Conservation (phyloP, 2,797 vertebrate genomes). For the Pitangus sulphuratus region DNA sequence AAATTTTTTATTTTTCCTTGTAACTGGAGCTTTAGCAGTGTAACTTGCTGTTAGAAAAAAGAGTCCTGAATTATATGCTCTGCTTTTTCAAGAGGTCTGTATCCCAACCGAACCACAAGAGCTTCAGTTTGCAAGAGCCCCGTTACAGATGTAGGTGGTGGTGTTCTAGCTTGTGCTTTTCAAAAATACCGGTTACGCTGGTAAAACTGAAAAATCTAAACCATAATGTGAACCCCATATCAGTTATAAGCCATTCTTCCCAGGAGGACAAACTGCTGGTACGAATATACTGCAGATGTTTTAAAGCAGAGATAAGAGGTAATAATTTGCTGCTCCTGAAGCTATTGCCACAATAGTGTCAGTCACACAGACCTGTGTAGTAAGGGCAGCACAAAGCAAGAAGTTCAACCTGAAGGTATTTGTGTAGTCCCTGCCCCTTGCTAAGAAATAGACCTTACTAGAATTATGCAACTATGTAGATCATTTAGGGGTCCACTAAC, state of each 20-base stretch:
- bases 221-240: not conserved
- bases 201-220: not conserved
- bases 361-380: not conserved
- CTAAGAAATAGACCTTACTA: not conserved
- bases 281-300: not conserved
- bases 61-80: accelerated
- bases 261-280: not conserved
- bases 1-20: no score
- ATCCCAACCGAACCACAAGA: not conserved
- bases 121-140: not conserved
- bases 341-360: not conserved
- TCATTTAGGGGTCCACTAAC: not conserved
- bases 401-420: not conserved
- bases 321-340: not conserved
- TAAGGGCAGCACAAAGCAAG: not conserved
- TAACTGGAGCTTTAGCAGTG: not conserved
- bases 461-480: not conserved
- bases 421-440: not conserved
- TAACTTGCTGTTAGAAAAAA: not conserved
- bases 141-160: not conserved
- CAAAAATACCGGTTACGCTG: not conserved
- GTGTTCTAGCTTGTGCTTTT: not conserved
- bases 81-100: not conserved
- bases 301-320: not conserved
- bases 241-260: not conserved